phyloP scores from a whole-genome alignment of 2,113 vertebrate genomes.

The Cairina moschata region DNA sequence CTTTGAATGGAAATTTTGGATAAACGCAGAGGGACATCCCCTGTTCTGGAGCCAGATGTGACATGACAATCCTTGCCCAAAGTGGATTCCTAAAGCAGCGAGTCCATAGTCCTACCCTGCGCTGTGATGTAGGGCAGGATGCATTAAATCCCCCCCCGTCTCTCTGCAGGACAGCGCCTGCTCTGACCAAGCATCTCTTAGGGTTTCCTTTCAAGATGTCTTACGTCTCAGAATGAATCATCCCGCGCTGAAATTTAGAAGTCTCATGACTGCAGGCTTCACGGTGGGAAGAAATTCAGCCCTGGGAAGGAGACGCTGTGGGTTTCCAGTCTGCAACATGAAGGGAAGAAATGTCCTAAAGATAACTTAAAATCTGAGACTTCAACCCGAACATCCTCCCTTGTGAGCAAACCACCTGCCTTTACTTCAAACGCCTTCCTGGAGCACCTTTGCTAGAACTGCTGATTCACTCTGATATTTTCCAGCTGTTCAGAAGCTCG shows the following conservation, averaged over 20 bases:
- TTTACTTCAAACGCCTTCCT: neutral
- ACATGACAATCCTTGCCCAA: neutral
- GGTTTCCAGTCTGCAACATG: neutral
- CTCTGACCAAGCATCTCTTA: neutral
- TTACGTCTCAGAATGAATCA: neutral
- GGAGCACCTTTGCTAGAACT: neutral
- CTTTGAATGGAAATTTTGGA: neutral
- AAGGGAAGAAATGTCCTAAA: neutral
- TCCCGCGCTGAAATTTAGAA: neutral
- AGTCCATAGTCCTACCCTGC: fast-evolving
- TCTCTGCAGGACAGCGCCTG: neutral
- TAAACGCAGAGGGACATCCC: fast-evolving
- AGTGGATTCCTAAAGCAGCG: fast-evolving
- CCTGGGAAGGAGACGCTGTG: neutral
- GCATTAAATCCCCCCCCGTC: fast-evolving
- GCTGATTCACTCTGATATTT: too few species aligned
- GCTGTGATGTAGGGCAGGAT: fast-evolving
- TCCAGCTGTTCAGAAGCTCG: neutral
- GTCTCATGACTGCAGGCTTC: neutral
- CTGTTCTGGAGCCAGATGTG: fast-evolving
- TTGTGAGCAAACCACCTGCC: fast-evolving
- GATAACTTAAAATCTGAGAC: neutral
- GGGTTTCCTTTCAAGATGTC: neutral
- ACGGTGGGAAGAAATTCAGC: neutral
- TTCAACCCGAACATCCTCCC: neutral